Percentiles rank a stretch among this genome's conserved stretches.
phyloP scores from a whole-genome alignment of 2,888 invertebrate genomes.

The Meta bourneti region DNA sequence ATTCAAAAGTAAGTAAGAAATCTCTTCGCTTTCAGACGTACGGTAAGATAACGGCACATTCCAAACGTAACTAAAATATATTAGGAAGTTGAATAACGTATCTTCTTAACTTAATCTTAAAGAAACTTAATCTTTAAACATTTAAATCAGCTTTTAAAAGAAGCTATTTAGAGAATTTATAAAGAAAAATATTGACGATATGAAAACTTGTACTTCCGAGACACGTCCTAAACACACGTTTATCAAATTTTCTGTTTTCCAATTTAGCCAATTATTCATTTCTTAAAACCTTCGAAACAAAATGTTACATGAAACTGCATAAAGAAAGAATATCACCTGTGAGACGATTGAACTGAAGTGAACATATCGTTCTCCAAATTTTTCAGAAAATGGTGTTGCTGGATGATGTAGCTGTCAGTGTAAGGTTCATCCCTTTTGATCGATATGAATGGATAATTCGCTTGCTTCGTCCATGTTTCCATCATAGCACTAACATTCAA shows the following conservation, averaged over 20 bases:
- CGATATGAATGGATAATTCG: constrained; percentile 86
- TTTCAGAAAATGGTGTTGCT: constrained; percentile 55
- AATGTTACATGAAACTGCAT: background rate
- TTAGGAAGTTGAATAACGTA: background rate
- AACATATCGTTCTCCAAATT: constrained; percentile 25
- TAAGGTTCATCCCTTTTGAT: constrained; percentile 1
- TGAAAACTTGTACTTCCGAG: no score
- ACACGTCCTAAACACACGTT: no score
- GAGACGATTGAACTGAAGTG: background rate
- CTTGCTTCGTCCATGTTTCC: constrained; percentile 93
- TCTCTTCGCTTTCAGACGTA: constrained; percentile 25
- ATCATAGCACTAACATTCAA: constrained; percentile 85
- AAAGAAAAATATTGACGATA: no score
- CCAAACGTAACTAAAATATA: constrained; percentile 62
- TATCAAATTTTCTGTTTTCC: no score
- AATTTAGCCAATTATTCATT: background rate
- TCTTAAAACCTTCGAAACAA: background rate
- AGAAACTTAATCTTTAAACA: background rate
- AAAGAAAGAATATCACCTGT: constrained; percentile 22
- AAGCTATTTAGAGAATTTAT: background rate
- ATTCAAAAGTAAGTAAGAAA: constrained; percentile 37
- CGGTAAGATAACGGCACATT: constrained; percentile 72
- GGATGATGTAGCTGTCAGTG: background rate
- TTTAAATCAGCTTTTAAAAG: background rate
- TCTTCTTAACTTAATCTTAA: no score